These are phyloP conservation scores for Lutjanus argentimaculatus DNA, from an alignment of 2,797 vertebrate genomes.

Conservation along the genomic window DNA sequence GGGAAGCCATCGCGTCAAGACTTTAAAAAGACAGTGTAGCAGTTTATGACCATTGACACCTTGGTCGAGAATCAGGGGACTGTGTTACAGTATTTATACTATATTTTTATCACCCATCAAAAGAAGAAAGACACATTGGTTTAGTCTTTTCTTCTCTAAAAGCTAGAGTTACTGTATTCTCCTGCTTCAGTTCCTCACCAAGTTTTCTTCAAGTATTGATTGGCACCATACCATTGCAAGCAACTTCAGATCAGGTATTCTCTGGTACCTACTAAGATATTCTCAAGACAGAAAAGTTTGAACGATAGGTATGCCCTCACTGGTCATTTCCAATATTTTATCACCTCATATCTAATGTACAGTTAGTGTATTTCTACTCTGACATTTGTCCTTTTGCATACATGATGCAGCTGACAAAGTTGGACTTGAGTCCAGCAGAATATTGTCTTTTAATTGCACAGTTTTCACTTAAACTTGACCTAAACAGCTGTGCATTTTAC, in stretches of 20 bases:
- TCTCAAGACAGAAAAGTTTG: neutral
- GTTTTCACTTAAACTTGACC: conserved; percentile 33
- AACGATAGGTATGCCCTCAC: neutral
- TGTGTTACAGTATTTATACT: neutral
- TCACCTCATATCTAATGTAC: neutral
- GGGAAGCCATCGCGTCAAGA: neutral
- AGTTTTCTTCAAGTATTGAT: conserved; percentile 19
- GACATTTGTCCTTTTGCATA: neutral
- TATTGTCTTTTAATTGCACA: conserved; percentile 15
- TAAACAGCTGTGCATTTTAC: conserved; percentile 13
- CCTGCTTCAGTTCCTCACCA: neutral
- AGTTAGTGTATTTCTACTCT: neutral
- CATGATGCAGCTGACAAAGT: conserved; percentile 7
- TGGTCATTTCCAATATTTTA: neutral
- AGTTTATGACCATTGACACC: neutral
- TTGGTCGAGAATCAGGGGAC: neutral
- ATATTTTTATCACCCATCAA: neutral
- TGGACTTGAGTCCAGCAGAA: conserved; percentile 16
- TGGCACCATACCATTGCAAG: neutral
- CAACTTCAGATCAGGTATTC: conserved; percentile 11
- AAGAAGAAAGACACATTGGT: neutral
- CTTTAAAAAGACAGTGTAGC: neutral
- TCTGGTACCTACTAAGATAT: neutral
- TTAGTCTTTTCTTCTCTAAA: neutral
- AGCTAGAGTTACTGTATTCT: neutral